Percentiles rank a stretch among this genome's conserved stretches.
Evolutionary conservation across 2,888 invertebrate species (phyloP).

Genomic region (Beris morrisii): DNA sequence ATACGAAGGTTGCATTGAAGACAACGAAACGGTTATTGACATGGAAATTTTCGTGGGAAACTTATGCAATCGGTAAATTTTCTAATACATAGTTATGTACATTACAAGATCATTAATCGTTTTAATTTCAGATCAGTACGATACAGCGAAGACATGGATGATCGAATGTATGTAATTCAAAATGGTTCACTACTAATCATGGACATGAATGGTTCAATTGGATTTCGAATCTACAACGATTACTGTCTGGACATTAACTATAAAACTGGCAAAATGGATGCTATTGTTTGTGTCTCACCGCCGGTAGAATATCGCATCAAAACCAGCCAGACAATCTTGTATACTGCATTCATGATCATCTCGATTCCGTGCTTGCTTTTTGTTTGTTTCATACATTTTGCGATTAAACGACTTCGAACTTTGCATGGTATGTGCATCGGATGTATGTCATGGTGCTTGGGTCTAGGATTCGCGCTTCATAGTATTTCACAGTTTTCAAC

Average conservation of each 20-base stretch:
- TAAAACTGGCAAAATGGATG: slow-evolving; percentile 47
- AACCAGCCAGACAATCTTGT: slow-evolving; percentile 46
- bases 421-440: slow-evolving; percentile 53
- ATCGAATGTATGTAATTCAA: slow-evolving; percentile 50
- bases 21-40: slow-evolving; percentile 46
- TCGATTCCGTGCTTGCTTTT: slow-evolving; percentile 52
- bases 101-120: too few relatives aligned
- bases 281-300: slow-evolving; percentile 51
- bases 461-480: slow-evolving; percentile 51
- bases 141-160: slow-evolving; percentile 44
- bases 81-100: background rate
- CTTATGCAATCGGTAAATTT: slow-evolving; percentile 52
- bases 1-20: slow-evolving; percentile 54
- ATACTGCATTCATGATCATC: slow-evolving; percentile 50
- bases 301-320: slow-evolving; percentile 49
- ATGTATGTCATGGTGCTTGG: slow-evolving; percentile 51
- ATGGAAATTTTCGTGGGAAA: slow-evolving; percentile 50
- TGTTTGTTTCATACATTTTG: slow-evolving; percentile 49
- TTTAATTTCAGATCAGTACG: slow-evolving; percentile 43
- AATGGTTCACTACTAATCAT: slow-evolving; percentile 52
- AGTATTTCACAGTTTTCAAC: slow-evolving; percentile 49
- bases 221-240: slow-evolving; percentile 47
- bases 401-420: slow-evolving; percentile 47
- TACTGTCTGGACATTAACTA: slow-evolving; percentile 53
- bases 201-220: slow-evolving; percentile 49